Evolutionary conservation across 2,113 vertebrate genomes (phyloP).

Genomic region (Mus musculus): GRCm39 chr9:103321001-103321500

Average conservation of each 20-base stretch:
- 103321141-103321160: neutral
- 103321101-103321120: neutral
- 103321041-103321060: slow-evolving; percentile 10
- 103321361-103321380: neutral
- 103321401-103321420: neutral
- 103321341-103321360: no score
- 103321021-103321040: slow-evolving; percentile 30
- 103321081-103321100: slow-evolving; percentile 33
- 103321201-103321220: neutral
- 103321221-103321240: slow-evolving; percentile 17
- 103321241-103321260: neutral
- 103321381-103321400: neutral
- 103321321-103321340: neutral
- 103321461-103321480: neutral
- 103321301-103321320: neutral
- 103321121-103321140: neutral
- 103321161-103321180: neutral
- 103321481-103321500: neutral
- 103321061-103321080: neutral
- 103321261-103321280: neutral
- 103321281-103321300: neutral
- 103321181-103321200: neutral
- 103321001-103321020: slow-evolving; percentile 58
- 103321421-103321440: neutral
- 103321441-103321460: neutral